phyloP scores from a whole-genome alignment of 2,113 vertebrate species.

The Amblyornis subalaris region DNA sequence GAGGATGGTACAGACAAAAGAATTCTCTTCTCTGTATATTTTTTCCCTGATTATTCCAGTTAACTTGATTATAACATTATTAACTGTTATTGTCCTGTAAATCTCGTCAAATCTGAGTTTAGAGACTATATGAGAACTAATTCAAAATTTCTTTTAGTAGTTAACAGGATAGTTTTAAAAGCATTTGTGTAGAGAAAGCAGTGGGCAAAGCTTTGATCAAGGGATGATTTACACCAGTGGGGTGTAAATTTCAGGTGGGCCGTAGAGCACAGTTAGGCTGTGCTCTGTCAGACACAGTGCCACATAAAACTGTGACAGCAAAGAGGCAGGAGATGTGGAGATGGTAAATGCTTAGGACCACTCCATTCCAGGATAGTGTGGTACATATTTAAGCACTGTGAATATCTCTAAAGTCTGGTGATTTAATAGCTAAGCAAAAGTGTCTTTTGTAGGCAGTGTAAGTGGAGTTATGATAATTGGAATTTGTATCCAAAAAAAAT shows the following conservation, averaged over 20 bases:
- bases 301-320: neutral
- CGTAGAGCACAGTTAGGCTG: neutral
- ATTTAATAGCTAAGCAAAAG: neutral
- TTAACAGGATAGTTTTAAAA: neutral
- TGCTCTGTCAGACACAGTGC: neutral
- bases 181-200: neutral
- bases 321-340: neutral
- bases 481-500: neutral
- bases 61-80: neutral
- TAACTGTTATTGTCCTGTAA: neutral
- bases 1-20: accelerated
- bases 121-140: neutral
- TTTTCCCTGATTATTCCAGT: neutral
- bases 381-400: neutral
- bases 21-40: neutral
- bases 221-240: neutral
- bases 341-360: neutral
- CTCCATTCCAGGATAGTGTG: neutral
- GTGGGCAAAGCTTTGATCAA: neutral
- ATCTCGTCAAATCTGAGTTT: neutral
- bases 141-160: neutral
- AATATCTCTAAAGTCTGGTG: neutral
- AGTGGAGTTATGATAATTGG: neutral
- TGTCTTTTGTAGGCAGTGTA: neutral
- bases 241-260: neutral